Evolutionary conservation across 2,113 vertebrate genomes (phyloP).

Genomic region (Pao palembangensis): DNA sequence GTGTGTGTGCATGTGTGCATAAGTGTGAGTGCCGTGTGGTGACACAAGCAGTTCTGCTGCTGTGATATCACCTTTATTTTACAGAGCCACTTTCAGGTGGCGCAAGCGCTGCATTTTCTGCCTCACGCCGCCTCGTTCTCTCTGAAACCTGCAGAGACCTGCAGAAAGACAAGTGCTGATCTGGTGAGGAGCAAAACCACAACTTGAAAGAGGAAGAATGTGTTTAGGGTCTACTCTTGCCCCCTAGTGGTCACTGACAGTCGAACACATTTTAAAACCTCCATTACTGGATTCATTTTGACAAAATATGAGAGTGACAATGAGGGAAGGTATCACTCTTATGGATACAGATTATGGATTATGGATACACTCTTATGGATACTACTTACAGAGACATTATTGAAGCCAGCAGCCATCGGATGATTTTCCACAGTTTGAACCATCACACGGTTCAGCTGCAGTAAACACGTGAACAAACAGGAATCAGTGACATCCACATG

Average conservation of each 20-base stretch:
- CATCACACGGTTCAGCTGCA: conserved; percentile 26
- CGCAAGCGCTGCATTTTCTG: neutral
- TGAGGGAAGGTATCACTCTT: too few relatives aligned
- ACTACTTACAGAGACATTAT: conserved; percentile 49
- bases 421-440: conserved; percentile 24
- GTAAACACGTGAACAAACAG: neutral
- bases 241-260: neutral
- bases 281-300: neutral
- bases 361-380: too few relatives aligned
- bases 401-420: conserved; percentile 51
- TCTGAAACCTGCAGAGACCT: conserved; percentile 34
- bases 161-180: conserved; percentile 15
- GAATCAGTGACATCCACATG: neutral
- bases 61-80: conserved; percentile 54
- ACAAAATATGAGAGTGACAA: neutral
- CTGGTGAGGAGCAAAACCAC: neutral
- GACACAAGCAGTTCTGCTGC: conserved; percentile 73
- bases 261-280: neutral
- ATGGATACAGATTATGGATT: too few relatives aligned
- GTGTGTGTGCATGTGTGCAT: conserved; percentile 7
- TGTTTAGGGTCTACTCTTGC: neutral
- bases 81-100: conserved; percentile 30
- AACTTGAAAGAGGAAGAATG: too few relatives aligned
- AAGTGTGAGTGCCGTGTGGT: conserved; percentile 21
- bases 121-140: conserved; percentile 36